Conservation (phyloP, 1,140 invertebrate species). For the Lepidurus packardi region DNA sequence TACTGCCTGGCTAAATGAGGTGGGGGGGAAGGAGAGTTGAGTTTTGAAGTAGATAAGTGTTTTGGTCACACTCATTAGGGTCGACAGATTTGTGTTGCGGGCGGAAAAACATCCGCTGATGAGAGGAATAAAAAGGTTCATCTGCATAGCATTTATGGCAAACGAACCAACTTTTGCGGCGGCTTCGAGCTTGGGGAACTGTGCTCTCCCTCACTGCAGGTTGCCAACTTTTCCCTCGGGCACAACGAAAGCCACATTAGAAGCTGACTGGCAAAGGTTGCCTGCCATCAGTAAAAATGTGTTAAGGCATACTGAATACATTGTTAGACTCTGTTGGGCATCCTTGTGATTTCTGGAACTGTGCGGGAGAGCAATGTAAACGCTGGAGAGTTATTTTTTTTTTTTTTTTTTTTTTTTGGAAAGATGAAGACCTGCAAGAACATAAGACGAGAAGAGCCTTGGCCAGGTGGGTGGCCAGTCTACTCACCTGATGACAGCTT, state of each 20-base stretch:
- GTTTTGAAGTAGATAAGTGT: not conserved
- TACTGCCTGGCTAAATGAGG: not conserved
- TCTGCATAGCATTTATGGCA: constrained; percentile 1
- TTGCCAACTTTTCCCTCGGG: not conserved
- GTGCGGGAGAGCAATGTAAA: not conserved
- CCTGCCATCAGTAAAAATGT: not conserved
- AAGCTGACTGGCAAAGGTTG: not conserved
- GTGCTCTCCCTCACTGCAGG: not conserved
- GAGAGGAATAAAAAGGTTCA: constrained; percentile 12
- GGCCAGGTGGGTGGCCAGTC: constrained; percentile 7
- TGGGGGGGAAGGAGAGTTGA: not conserved
- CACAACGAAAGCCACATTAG: not conserved
- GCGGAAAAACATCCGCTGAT: constrained; percentile 14
- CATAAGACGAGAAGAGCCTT: constrained; percentile 9
- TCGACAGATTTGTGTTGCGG: constrained; percentile 13
- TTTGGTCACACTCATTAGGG: constrained; percentile 18
- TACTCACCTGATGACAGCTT: constrained; percentile 17
- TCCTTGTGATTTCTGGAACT: not conserved
- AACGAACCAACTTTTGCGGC: not conserved
- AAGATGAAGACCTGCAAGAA: constrained; percentile 5
- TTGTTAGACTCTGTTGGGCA: not conserved
- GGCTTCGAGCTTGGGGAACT: not conserved
- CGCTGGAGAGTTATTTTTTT: not conserved
- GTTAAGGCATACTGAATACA: not conserved
- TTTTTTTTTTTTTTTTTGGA: not conserved